Conservation (phyloP, 2,888 invertebrate genomes). For the Melinaea marsaeus region DNA sequence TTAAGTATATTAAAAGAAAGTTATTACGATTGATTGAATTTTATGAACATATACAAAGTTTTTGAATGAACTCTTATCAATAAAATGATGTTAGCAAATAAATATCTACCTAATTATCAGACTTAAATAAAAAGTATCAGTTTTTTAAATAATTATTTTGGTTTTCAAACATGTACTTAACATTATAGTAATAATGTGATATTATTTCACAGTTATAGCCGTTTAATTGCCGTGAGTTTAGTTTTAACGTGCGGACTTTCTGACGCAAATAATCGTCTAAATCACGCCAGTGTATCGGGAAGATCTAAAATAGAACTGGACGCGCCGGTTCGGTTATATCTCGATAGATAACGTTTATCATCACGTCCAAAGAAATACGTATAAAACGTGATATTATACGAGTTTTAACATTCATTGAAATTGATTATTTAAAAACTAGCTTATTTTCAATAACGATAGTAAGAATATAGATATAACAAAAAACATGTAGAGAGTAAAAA, state of each 20-base stretch:
- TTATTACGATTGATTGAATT: too few relatives aligned
- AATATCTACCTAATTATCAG: not conserved
- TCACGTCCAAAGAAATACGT: constrained; percentile 29
- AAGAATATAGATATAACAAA: too few relatives aligned
- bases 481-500: too few relatives aligned
- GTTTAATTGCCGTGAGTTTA: constrained; percentile 18
- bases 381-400: constrained; percentile 8
- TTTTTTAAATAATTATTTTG: not conserved
- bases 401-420: not conserved
- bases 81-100: too few relatives aligned
- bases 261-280: constrained; percentile 60
- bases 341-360: constrained; percentile 54
- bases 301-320: constrained; percentile 58
- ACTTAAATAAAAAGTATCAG: not conserved
- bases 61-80: too few relatives aligned
- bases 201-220: not conserved
- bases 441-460: too few relatives aligned
- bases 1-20: too few relatives aligned
- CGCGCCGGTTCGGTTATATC: constrained; percentile 37
- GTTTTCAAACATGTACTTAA: not conserved
- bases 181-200: too few relatives aligned
- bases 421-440: not conserved
- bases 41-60: too few relatives aligned
- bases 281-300: constrained; percentile 54
- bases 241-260: constrained; percentile 35